Evolutionary conservation across 2,113 vertebrate species (phyloP).

Genomic region (Typhlomys cinereus): DNA sequence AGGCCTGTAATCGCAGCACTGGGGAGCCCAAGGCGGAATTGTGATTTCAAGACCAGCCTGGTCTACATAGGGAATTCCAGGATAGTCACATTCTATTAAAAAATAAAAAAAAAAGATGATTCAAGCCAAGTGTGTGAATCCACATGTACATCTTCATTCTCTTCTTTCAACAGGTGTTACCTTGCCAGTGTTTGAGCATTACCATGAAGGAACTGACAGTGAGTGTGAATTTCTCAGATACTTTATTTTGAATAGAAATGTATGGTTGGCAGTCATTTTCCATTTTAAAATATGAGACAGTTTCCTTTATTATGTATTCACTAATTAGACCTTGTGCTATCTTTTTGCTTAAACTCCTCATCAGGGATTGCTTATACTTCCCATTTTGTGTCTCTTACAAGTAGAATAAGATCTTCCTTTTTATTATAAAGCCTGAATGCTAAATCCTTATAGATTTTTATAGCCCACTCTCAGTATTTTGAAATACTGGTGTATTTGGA

Average conservation of each 20-base stretch:
- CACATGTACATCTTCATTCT: constrained; percentile 51
- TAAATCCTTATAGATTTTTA: background rate
- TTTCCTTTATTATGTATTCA: constrained; percentile 1
- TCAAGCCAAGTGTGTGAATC: background rate
- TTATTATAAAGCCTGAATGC: background rate
- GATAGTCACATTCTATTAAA: background rate
- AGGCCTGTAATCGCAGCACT: background rate
- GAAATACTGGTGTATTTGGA: too few species aligned
- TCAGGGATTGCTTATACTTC: constrained; percentile 3
- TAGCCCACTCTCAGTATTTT: background rate
- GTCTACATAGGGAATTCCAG: background rate
- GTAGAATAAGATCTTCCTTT: background rate
- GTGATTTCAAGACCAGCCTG: background rate
- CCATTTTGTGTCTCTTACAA: constrained; percentile 29
- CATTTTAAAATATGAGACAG: constrained; percentile 3
- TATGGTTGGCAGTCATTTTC: background rate
- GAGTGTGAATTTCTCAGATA: constrained; percentile 82
- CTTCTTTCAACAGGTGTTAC: constrained; percentile 91
- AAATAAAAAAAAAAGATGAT: background rate
- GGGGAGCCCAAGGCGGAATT: background rate
- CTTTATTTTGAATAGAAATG: constrained; percentile 10
- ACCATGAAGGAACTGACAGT: constrained; percentile 99
- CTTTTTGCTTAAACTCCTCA: constrained; percentile 25
- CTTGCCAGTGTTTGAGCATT: constrained; percentile 98
- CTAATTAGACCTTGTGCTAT: background rate